Percentiles rank a stretch among this genome's conserved stretches.
Conservation (phyloP, 2,888 invertebrate genomes). For the Pristionchus maxplancki region DNA sequence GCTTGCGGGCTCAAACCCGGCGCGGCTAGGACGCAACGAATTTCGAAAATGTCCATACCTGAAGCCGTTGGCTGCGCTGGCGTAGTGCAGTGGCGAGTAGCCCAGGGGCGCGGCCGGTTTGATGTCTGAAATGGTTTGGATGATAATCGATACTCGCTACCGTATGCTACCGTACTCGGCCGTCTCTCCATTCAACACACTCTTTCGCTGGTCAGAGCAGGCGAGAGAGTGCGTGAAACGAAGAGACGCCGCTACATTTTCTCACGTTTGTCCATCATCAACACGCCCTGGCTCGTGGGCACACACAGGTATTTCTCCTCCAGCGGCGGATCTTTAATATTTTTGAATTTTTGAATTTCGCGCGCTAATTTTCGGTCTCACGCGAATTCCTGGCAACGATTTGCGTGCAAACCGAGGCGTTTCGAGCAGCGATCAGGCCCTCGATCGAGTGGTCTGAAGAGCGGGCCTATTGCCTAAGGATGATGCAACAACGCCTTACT, state of each 20-base stretch:
- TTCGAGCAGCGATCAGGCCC: background rate
- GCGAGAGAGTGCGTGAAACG: no score
- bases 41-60: background rate
- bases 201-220: no score
- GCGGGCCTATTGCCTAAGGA: background rate
- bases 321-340: background rate
- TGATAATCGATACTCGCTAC: background rate
- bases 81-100: constrained; percentile 32
- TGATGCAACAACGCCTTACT: background rate
- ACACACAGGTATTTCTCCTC: background rate
- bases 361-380: background rate
- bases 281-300: background rate
- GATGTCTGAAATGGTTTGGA: background rate
- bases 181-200: no score
- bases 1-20: background rate
- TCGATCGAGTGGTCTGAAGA: background rate
- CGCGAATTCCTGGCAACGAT: background rate
- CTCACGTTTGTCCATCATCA: background rate
- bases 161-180: background rate
- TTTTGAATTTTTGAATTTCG: background rate
- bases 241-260: no score
- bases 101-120: background rate
- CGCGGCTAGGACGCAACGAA: background rate
- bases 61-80: constrained; percentile 19
- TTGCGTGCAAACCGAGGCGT: background rate